phyloP scores from a whole-genome alignment of 2,113 vertebrate genomes.

The Cyprinodon variegatus region DNA sequence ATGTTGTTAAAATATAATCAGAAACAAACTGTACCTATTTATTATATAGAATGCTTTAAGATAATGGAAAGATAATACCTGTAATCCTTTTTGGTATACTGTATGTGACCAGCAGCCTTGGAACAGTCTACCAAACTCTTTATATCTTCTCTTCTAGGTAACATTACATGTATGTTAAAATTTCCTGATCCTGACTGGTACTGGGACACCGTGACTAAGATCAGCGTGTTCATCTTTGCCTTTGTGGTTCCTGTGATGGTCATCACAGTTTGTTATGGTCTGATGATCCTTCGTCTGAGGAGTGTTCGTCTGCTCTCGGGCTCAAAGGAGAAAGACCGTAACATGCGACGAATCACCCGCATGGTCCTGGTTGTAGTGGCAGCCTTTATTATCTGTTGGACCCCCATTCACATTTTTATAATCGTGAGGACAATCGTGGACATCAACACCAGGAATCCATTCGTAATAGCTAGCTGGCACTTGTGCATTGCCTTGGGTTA shows the following conservation, averaged over 20 bases:
- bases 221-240: constrained; percentile 96
- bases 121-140: not conserved
- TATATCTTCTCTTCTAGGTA: constrained; percentile 51
- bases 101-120: too few relatives aligned
- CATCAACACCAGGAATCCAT: constrained; percentile 88
- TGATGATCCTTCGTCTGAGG: constrained; percentile 92
- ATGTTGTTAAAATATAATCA: too few relatives aligned
- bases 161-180: constrained; percentile 85
- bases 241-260: constrained; percentile 93
- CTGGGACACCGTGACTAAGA: constrained; percentile 95
- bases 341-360: constrained; percentile 92
- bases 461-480: constrained; percentile 91
- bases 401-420: constrained; percentile 96
- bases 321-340: constrained; percentile 94
- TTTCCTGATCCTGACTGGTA: constrained; percentile 92
- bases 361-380: constrained; percentile 97
- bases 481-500: constrained; percentile 95
- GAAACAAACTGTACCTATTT: too few relatives aligned
- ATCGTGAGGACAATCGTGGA: constrained; percentile 93
- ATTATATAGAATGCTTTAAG: too few relatives aligned
- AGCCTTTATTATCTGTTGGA: constrained; percentile 96
- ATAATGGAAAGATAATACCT: too few relatives aligned
- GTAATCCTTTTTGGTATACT: too few relatives aligned
- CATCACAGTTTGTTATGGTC: constrained; percentile 93
- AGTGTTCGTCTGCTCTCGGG: constrained; percentile 93